Evolutionary conservation across 53 echinoderm and acorn worm species (phyloP).

Genomic region (Astropecten irregularis): DNA sequence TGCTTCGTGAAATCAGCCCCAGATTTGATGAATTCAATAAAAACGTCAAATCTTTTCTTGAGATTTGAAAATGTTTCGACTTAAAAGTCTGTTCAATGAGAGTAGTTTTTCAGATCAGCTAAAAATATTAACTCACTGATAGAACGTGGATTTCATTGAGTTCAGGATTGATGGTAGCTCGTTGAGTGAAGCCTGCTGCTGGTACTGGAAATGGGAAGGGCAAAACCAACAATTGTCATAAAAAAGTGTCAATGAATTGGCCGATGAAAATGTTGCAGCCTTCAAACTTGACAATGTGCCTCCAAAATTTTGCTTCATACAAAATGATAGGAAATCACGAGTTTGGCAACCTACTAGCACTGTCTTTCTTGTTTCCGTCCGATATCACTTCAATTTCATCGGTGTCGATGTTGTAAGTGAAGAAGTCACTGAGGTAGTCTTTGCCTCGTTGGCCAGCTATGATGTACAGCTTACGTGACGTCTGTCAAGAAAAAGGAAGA

Average conservation of each 20-base stretch:
- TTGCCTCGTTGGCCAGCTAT: constrained; percentile 93
- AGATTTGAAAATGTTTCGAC: too few species aligned
- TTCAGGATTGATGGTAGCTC: constrained; percentile 96
- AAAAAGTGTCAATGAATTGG: too few species aligned
- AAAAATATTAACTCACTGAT: constrained; percentile 93
- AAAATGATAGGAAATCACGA: too few species aligned
- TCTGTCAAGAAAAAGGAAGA: constrained; percentile 37
- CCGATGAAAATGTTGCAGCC: too few species aligned
- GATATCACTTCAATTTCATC: constrained; percentile 83
- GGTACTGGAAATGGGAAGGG: constrained; percentile 62
- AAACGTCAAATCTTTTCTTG: too few species aligned
- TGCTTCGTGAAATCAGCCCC: too few species aligned
- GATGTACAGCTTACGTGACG: constrained; percentile 83
- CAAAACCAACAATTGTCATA: too few species aligned
- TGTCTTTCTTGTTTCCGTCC: constrained; percentile 80
- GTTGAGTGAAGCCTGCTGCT: constrained; percentile 91
- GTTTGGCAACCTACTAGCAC: constrained; percentile 66
- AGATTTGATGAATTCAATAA: too few species aligned
- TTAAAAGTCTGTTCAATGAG: too few species aligned
- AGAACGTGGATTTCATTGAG: constrained; percentile 96
- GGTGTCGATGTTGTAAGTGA: constrained; percentile 86
- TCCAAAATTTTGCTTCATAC: too few species aligned
- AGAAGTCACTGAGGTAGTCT: constrained; percentile 94
- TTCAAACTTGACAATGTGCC: too few species aligned
- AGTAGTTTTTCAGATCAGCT: too few species aligned